phyloP scores from a whole-genome alignment of 2,888 invertebrate genomes.

The Scaptomyza polygonia region DNA sequence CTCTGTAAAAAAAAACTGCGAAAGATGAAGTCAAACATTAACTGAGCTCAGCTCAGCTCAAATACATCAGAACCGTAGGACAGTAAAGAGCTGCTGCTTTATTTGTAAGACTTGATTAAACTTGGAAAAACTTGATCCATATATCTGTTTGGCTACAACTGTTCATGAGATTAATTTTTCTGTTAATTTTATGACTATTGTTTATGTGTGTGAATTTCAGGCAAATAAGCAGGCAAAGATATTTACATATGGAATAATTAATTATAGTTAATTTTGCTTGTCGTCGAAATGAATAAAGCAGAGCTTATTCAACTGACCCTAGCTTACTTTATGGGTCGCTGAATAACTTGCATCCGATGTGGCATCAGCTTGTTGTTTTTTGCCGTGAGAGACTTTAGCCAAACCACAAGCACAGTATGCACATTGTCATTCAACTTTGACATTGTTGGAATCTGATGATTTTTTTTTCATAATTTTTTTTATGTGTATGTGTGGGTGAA shows the following conservation, averaged over 20 bases:
- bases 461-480: constrained; percentile 67
- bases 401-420: constrained; percentile 59
- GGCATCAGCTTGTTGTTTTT: constrained; percentile 55
- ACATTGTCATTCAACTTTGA: constrained; percentile 69
- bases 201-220: constrained; percentile 58
- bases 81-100: not conserved
- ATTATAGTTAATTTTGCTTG: constrained; percentile 66
- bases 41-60: not conserved
- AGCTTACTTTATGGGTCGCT: constrained; percentile 43
- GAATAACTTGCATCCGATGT: constrained; percentile 70
- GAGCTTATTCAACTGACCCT: constrained; percentile 31
- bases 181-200: constrained; percentile 37
- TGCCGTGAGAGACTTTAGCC: constrained; percentile 32
- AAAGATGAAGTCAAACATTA: constrained; percentile 1
- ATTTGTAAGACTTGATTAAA: constrained; percentile 16
- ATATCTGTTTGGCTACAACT: constrained; percentile 50
- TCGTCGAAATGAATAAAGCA: constrained; percentile 14
- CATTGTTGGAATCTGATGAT: constrained; percentile 63
- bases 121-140: constrained; percentile 45
- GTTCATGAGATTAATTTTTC: constrained; percentile 34
- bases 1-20: not conserved
- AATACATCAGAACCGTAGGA: no score
- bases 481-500: constrained; percentile 21
- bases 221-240: constrained; percentile 71
- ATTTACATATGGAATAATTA: constrained; percentile 68